These are phyloP conservation scores for Silvanus unidentatus DNA, from an alignment of 2,888 invertebrate genomes.

Conservation along the genomic window DNA sequence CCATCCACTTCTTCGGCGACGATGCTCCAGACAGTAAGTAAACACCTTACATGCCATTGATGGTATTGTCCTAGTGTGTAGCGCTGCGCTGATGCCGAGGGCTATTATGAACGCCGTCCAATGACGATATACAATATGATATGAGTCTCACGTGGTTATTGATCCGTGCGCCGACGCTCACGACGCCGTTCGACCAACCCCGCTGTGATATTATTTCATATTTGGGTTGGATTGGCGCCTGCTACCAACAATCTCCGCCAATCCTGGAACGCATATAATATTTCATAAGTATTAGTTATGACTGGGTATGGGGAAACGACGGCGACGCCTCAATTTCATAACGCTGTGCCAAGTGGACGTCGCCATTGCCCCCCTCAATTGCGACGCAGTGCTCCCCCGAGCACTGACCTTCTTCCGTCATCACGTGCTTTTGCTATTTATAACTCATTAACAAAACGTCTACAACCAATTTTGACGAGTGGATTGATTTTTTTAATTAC, in stretches of 20 bases:
- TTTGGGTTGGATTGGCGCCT: constrained; percentile 29
- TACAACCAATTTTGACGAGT: too few relatives aligned
- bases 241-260: constrained; percentile 20
- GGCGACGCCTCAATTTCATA: constrained; percentile 14
- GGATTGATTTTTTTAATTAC: too few relatives aligned
- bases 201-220: constrained; percentile 30
- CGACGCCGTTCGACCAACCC: constrained; percentile 27
- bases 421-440: too few relatives aligned
- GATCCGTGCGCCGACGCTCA: constrained; percentile 42
- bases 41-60: neutral
- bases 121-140: constrained; percentile 46
- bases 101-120: constrained; percentile 40
- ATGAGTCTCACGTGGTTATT: constrained; percentile 44
- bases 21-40: neutral
- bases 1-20: neutral
- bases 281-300: constrained; percentile 32
- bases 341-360: neutral
- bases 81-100: constrained; percentile 1
- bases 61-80: constrained; percentile 19
- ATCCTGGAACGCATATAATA: constrained; percentile 28
- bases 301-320: constrained; percentile 20
- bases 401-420: neutral
- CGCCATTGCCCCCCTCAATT: neutral
- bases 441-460: too few relatives aligned
- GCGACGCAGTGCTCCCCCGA: constrained; percentile 1